A percentile compares a stretch with the other conserved stretches of the same genome.
Conservation (phyloP, 2,888 invertebrate genomes). For the Andrena camellia region DNA sequence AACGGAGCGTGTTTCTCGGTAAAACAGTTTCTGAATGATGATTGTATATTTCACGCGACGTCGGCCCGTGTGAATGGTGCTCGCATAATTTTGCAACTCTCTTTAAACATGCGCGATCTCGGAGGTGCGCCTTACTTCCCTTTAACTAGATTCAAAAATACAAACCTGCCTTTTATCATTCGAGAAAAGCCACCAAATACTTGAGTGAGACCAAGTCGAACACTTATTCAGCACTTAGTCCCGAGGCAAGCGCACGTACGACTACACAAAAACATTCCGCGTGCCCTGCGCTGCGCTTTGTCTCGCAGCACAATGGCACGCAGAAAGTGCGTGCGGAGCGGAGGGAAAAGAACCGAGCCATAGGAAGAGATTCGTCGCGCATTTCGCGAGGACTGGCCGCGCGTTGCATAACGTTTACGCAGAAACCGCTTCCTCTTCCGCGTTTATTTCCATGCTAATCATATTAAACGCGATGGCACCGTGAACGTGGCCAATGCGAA, state of each 20-base stretch:
- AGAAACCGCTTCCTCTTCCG: slow-evolving; percentile 49
- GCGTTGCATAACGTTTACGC: slow-evolving; percentile 36
- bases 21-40: slow-evolving; percentile 19
- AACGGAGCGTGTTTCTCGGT: slow-evolving; percentile 25
- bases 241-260: too few relatives aligned
- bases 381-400: slow-evolving; percentile 20
- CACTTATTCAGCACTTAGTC: too few relatives aligned
- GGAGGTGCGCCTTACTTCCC: too few relatives aligned
- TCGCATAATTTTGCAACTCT: slow-evolving; percentile 17
- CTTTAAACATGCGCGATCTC: too few relatives aligned
- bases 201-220: too few relatives aligned
- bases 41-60: slow-evolving; percentile 25
- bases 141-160: too few relatives aligned
- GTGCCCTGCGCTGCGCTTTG: too few relatives aligned
- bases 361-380: slow-evolving; percentile 1
- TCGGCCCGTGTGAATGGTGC: background rate
- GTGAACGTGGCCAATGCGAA: background rate
- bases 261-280: too few relatives aligned
- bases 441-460: slow-evolving; percentile 55
- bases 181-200: too few relatives aligned
- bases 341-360: background rate
- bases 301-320: too few relatives aligned
- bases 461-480: slow-evolving; percentile 24
- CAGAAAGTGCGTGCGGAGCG: background rate
- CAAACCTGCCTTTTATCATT: too few relatives aligned